Percentiles rank a stretch among this genome's conserved stretches.
Evolutionary conservation across 2,797 vertebrate genomes (phyloP).

Genomic region (Staurois parvus): DNA sequence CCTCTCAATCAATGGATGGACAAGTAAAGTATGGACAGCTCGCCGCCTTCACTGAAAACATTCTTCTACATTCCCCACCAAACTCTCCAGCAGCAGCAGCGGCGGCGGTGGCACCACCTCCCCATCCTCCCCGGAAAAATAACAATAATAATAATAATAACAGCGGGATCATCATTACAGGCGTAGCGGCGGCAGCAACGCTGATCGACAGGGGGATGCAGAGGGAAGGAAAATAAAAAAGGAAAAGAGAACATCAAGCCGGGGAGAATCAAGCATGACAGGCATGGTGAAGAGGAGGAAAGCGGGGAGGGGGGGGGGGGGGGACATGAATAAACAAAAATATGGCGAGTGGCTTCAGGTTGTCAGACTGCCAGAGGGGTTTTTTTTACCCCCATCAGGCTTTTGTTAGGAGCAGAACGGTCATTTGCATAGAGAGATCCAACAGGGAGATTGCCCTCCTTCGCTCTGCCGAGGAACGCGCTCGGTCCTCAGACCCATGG

Average conservation of each 20-base stretch:
- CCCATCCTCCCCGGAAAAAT: slow-evolving; percentile 2
- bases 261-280: slow-evolving; percentile 13
- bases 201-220: slow-evolving; percentile 36
- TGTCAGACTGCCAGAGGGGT: slow-evolving; percentile 73
- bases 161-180: neutral
- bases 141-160: slow-evolving; percentile 15
- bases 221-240: neutral
- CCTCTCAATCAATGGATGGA: slow-evolving; percentile 23
- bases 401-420: slow-evolving; percentile 76
- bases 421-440: slow-evolving; percentile 77
- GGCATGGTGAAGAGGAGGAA: slow-evolving; percentile 11
- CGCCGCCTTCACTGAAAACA: slow-evolving; percentile 68
- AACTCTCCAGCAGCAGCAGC: slow-evolving; percentile 1
- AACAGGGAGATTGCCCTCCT: slow-evolving; percentile 18
- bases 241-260: slow-evolving; percentile 2
- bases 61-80: slow-evolving; percentile 66
- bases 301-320: slow-evolving; percentile 57
- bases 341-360: slow-evolving; percentile 78
- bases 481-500: slow-evolving; percentile 9
- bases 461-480: slow-evolving; percentile 55
- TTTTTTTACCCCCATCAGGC: slow-evolving; percentile 71
- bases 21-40: slow-evolving; percentile 70
- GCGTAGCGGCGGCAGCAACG: neutral
- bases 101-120: neutral
- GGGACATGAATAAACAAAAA: slow-evolving; percentile 76